Percentiles rank a stretch among this genome's conserved stretches.
phyloP scores from a whole-genome alignment of 2,113 vertebrate species.

The Daphoenositta chrysoptera region DNA sequence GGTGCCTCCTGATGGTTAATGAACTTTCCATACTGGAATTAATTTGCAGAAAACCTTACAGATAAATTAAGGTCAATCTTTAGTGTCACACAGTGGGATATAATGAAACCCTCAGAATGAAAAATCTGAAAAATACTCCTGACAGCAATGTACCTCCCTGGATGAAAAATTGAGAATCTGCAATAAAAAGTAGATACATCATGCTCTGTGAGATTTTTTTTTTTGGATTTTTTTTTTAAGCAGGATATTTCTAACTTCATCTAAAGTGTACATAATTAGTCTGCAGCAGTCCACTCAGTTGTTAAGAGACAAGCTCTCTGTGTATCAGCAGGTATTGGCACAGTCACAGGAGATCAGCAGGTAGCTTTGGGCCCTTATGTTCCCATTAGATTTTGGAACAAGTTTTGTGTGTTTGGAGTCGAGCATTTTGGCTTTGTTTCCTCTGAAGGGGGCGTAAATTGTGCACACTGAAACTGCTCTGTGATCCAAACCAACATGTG shows the following conservation, averaged over 20 bases:
- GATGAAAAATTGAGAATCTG: not conserved
- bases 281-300: not conserved
- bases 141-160: fast-evolving
- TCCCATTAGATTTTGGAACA: slow-evolving; percentile 23
- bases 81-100: not conserved
- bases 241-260: not conserved
- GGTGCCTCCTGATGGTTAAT: not conserved
- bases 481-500: not conserved
- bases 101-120: not conserved
- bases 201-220: not conserved
- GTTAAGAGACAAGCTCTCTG: not conserved
- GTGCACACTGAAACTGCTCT: not conserved
- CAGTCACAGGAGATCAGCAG: not conserved
- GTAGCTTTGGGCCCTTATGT: not conserved
- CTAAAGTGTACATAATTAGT: not conserved
- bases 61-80: not conserved
- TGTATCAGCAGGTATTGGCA: not conserved
- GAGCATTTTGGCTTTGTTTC: not conserved
- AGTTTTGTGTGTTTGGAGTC: not conserved
- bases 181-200: not conserved
- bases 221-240: not conserved
- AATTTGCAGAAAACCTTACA: not conserved
- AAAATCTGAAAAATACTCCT: not conserved
- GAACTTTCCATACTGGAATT: not conserved
- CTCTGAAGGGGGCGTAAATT: not conserved